Evolutionary conservation across 2,113 vertebrate species (phyloP).

Genomic region (Prietella phreatophila): DNA sequence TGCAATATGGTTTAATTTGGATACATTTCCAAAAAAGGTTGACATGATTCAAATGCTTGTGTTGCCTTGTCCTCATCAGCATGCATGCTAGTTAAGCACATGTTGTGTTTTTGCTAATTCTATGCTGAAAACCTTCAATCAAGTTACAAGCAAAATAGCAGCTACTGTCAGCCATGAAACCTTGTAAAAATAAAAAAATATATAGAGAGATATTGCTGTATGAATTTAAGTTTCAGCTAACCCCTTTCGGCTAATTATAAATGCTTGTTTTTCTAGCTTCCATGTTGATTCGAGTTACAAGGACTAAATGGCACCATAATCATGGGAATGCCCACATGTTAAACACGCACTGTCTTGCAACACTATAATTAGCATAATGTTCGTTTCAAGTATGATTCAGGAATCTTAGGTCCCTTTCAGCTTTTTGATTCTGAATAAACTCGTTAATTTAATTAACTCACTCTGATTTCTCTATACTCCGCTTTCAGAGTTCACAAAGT

Average conservation of each 20-base stretch:
- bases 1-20: background rate
- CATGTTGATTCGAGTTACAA: background rate
- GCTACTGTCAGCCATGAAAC: too few relatives aligned
- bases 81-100: background rate
- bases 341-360: background rate
- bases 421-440: background rate
- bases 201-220: background rate
- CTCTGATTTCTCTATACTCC: background rate
- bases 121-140: background rate
- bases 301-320: background rate
- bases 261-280: background rate
- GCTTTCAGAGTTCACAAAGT: background rate
- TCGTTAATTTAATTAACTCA: background rate
- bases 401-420: background rate
- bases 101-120: background rate
- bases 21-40: background rate
- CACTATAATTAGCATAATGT: background rate
- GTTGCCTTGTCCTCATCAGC: background rate
- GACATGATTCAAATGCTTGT: background rate
- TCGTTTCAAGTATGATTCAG: background rate
- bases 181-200: too few relatives aligned
- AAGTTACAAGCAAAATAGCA: background rate
- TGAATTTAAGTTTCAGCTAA: background rate
- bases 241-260: background rate
- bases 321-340: background rate